Evolutionary conservation across 2,113 vertebrate species (phyloP).

Genomic region (Neoarius graeffei): DNA sequence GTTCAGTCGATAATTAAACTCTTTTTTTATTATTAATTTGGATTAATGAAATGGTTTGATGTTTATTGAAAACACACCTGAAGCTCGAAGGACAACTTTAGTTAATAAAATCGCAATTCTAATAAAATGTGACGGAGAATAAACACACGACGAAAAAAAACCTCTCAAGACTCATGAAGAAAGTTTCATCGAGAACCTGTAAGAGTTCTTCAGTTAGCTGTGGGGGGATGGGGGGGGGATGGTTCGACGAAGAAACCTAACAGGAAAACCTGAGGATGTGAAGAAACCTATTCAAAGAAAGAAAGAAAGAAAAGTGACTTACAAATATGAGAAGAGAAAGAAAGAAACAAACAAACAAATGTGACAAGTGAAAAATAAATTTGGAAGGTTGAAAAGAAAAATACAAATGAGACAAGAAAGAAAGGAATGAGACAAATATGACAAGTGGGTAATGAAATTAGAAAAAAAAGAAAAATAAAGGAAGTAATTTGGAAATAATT

Average conservation of each 20-base stretch:
- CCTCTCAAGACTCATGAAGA: not conserved
- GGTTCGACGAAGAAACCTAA: not conserved
- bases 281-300: not conserved
- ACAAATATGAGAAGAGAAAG: not conserved
- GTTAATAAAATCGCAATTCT: not conserved
- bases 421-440: not conserved
- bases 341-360: not conserved
- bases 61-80: constrained; percentile 14
- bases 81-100: not conserved
- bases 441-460: not conserved
- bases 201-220: not conserved
- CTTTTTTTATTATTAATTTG: not conserved
- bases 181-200: not conserved
- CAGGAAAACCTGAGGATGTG: not conserved
- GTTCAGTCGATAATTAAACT: constrained; percentile 12
- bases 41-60: constrained; percentile 1
- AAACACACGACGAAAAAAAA: not conserved
- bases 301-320: not conserved
- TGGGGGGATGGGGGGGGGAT: fast-evolving
- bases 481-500: too few species aligned
- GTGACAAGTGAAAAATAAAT: not conserved
- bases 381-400: too few species aligned
- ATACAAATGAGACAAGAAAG: not conserved
- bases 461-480: not conserved
- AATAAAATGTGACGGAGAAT: not conserved